Percentiles rank a stretch among this genome's conserved stretches.
These are phyloP conservation scores for Leptonema lineaticorne DNA, from an alignment of 1,140 invertebrate genomes.

Conservation along the genomic window DNA sequence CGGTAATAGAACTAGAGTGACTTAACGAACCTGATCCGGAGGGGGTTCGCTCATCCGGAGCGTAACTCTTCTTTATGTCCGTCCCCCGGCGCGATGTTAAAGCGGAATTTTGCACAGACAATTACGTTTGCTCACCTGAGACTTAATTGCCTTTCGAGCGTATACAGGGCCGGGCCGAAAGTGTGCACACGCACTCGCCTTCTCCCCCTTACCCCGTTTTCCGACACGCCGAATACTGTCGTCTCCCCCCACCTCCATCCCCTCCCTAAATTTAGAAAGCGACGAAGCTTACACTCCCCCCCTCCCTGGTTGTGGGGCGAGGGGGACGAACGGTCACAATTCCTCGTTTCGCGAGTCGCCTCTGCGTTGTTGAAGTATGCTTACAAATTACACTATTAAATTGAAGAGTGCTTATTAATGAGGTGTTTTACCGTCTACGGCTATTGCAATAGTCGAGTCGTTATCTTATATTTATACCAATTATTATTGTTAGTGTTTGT, in stretches of 20 bases:
- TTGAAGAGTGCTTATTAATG: slow-evolving; percentile 31
- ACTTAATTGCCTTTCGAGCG: slow-evolving; percentile 39
- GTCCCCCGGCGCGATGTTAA: slow-evolving; percentile 32
- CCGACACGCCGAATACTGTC: too few relatives aligned
- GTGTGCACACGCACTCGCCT: background rate
- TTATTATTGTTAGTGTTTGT: too few relatives aligned
- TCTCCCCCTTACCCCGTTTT: background rate
- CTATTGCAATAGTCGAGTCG: too few relatives aligned
- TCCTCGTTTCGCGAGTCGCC: background rate
- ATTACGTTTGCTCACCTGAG: slow-evolving; percentile 41
- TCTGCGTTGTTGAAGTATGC: background rate
- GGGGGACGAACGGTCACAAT: too few relatives aligned
- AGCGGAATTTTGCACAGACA: slow-evolving; percentile 39
- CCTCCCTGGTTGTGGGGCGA: too few relatives aligned
- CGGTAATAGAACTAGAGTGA: too few relatives aligned
- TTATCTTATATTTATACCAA: too few relatives aligned
- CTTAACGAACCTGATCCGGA: slow-evolving; percentile 32
- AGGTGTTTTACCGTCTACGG: slow-evolving; percentile 23
- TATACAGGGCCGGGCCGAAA: slow-evolving; percentile 20
- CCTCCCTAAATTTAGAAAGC: too few relatives aligned
- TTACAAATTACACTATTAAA: slow-evolving; percentile 27
- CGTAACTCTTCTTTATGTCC: slow-evolving; percentile 36
- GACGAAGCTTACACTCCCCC: too few relatives aligned
- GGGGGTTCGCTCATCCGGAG: slow-evolving; percentile 26
- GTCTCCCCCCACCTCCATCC: too few relatives aligned